Base-by-base conservation (phyloP, 2,797 vertebrate species). In the Okamejei kenojei region DNA sequence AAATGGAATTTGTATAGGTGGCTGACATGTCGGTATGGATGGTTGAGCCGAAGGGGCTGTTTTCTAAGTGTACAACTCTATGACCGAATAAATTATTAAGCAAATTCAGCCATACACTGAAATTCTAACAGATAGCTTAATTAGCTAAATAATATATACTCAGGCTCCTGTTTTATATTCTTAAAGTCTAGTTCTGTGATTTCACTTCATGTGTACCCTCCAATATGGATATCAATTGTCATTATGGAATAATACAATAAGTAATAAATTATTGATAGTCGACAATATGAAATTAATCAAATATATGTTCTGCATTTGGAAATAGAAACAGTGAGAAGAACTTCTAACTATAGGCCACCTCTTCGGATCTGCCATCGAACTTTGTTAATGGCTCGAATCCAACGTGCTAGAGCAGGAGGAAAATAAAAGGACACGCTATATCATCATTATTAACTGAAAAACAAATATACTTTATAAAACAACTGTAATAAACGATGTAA, bases 341-440 rank as follows among this genome's bases (percentile, higher is more conserved):
- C 9, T n/a, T 13, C 11, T 61, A 74, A 90, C 35, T 7, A 0
- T 71, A 13, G 68, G 93, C 97, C 95, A 99, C 99, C 99, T 99
- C 97, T n/a, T 97, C n/a, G 97, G 86, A 99, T 97, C 93, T 96
- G 97, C 94, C 98, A 96, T 94, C 98, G 96, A 94, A 99, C 98
- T 98, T 98, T 99, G 96, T 96, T 99, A 94, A 99, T 98, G 94
- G 97, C 98, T 96, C 97, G 98, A 94, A 99, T 96, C 99, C 99
- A 99, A 21, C 95, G 97, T 5, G 98, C 95, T 96, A 97, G 97
- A 78, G 98, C 97, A 71, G 96, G 96, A 11, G 98, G 96, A 95
- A 99, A 98, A n/a, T n/a, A 0, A 97, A 97, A 0, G 96, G 96
- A 0, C n/a, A 96, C 95, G n/a, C 96, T 97, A 65, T 95, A 93